phyloP scores from a whole-genome alignment of 2,888 invertebrate genomes.

The Vandiemenella viatica region DNA sequence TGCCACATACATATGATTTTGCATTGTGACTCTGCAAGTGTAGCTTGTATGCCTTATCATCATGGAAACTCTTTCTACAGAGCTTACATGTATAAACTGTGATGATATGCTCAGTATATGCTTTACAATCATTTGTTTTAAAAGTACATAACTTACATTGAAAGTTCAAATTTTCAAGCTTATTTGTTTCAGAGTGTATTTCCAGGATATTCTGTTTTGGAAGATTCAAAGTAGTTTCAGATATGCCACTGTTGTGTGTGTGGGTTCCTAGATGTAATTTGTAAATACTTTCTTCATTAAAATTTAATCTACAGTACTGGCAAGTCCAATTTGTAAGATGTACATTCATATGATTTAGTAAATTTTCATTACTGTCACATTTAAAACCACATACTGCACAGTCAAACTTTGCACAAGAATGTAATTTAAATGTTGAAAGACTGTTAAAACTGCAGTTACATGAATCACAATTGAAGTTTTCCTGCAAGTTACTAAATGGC shows the following conservation, averaged over 20 bases:
- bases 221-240: no score
- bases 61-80: slow-evolving; percentile 9
- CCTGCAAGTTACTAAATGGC: neutral
- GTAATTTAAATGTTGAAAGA: neutral
- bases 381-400: slow-evolving; percentile 17
- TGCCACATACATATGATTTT: neutral
- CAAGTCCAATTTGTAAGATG: slow-evolving; percentile 15
- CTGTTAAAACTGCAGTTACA: neutral
- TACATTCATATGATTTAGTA: slow-evolving; percentile 11
- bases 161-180: no score
- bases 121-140: slow-evolving; percentile 5
- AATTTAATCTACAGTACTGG: slow-evolving; percentile 13
- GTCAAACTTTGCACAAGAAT: slow-evolving; percentile 14
- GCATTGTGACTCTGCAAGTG: slow-evolving; percentile 4
- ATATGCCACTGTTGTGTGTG: no score
- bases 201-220: no score
- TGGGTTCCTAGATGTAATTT: slow-evolving; percentile 15
- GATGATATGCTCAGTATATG: slow-evolving; percentile 10
- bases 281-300: slow-evolving; percentile 14
- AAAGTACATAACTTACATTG: slow-evolving; percentile 14
- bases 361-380: slow-evolving; percentile 10
- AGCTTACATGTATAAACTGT: slow-evolving; percentile 10
- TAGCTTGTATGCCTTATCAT: slow-evolving; percentile 2
- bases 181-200: no score
- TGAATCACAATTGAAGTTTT: neutral